phyloP scores from a whole-genome alignment of 92 coral and sea anemone species.

The Phenganax subtilis region DNA sequence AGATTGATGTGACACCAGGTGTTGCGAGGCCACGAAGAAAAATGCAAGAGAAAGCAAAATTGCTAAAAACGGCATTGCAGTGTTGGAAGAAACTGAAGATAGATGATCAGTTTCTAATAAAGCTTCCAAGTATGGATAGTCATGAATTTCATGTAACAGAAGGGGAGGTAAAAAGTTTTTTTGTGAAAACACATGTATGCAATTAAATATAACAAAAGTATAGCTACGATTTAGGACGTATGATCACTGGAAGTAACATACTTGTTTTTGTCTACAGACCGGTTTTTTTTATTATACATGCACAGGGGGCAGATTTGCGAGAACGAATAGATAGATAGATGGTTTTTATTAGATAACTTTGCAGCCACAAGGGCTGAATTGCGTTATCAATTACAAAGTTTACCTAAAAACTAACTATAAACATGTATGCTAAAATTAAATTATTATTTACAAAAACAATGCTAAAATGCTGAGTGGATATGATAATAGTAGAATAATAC shows the following conservation, averaged over 20 bases:
- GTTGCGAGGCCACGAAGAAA: slow-evolving; percentile 1
- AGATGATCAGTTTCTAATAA: neutral
- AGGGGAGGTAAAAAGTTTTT: slow-evolving; percentile 1
- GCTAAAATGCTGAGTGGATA: no score
- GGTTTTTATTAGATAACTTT: no score
- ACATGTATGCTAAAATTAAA: no score
- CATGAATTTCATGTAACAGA: neutral
- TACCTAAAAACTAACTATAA: no score
- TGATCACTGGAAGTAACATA: neutral
- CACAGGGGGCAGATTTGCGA: neutral
- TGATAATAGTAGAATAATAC: no score
- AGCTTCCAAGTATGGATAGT: neutral
- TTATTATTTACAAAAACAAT: no score
- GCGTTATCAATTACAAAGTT: no score
- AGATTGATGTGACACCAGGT: neutral
- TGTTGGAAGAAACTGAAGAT: neutral
- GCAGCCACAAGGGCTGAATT: no score
- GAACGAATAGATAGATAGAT: neutral
- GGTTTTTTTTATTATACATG: no score
- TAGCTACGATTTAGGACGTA: neutral
- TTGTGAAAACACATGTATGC: neutral
- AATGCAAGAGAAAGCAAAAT: neutral
- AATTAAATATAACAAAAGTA: neutral
- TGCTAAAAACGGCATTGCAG: neutral
- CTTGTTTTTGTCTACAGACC: no score